Evolutionary conservation across 92 coral and sea anemone species (phyloP), one percentile per base, ranked within the genome.

Genomic region (Nematostella vectensis): DNA sequence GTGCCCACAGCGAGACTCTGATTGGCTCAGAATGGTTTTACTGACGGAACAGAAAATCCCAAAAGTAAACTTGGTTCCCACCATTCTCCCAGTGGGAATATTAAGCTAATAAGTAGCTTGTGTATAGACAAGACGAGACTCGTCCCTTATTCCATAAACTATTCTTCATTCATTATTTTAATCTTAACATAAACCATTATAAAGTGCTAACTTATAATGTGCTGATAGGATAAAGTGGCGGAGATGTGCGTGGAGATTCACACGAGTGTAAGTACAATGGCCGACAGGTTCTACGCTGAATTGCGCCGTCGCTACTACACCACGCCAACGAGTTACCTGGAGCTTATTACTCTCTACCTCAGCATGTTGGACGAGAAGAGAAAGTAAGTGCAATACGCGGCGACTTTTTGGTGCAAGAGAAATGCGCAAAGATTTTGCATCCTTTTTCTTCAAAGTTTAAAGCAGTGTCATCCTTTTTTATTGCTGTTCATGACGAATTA

Each of bases 171-270:
- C n/a, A n/a, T n/a, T n/a, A n/a, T n/a, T n/a, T n/a, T n/a, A n/a
- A n/a, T n/a, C n/a, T n/a, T n/a, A n/a, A n/a, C n/a, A n/a, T n/a
- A n/a, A n/a, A n/a, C n/a, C n/a, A n/a, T n/a, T n/a, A n/a, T n/a
- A n/a, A n/a, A n/a, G n/a, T n/a, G n/a, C n/a, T n/a, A n/a, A n/a
- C n/a, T n/a, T n/a, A n/a, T n/a, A 10, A 4, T 45, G 51, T 45
- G 4, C 9, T 17, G 9, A 6, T 45, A 83, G 96, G 83, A 79
- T 29, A 81, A 78, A 51, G 81, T 89, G 11, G 94, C 96, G n/a
- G 94, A 89, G 67, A 69, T 89, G 96, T 89, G 96, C 65, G 96
- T 89, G 31, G 96, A 84, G 66, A 89, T 82, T 25, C 96, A 89
- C 66, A 78, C 83, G 3, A 89, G 96, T 54, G 96, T 89, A 0